phyloP scores from a whole-genome alignment of 2,797 vertebrate genomes.

The Phalanger gymnotis region DNA sequence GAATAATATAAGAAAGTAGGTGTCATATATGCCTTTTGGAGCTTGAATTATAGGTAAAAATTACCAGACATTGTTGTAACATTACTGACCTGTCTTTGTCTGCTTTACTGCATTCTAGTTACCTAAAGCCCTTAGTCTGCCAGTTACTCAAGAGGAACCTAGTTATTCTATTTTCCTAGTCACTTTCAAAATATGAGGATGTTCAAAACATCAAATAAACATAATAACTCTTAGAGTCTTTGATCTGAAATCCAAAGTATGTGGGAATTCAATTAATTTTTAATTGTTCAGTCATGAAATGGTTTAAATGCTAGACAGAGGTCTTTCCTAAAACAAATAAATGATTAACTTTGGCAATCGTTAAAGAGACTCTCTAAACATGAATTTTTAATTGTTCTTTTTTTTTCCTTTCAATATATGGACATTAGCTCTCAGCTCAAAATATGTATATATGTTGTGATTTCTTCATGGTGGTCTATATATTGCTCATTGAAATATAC shows the following conservation, averaged over 20 bases:
- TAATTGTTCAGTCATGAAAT: background rate
- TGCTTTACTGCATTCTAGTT: background rate
- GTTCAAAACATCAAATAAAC: background rate
- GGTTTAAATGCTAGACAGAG: constrained; percentile 10
- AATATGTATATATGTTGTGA: background rate
- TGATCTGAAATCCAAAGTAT: background rate
- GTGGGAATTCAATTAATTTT: constrained; percentile 16
- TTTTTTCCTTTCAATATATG: background rate
- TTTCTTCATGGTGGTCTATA: rapidly evolving
- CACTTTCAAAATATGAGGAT: background rate
- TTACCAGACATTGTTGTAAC: background rate
- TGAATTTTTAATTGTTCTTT: background rate
- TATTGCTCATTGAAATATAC: background rate
- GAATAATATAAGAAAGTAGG: too few relatives aligned
- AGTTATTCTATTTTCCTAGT: background rate
- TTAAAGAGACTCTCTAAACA: background rate
- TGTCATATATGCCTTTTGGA: background rate
- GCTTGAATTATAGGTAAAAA: background rate
- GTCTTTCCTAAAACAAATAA: constrained; percentile 21
- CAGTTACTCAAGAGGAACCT: background rate
- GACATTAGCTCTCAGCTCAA: background rate
- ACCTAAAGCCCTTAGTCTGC: background rate
- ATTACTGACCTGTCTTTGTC: background rate
- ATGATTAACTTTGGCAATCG: constrained; percentile 34
- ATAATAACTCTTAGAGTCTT: background rate